These are phyloP conservation scores for Sarcophaga variegata DNA, from an alignment of 2,888 invertebrate species.

Conservation along the genomic window DNA sequence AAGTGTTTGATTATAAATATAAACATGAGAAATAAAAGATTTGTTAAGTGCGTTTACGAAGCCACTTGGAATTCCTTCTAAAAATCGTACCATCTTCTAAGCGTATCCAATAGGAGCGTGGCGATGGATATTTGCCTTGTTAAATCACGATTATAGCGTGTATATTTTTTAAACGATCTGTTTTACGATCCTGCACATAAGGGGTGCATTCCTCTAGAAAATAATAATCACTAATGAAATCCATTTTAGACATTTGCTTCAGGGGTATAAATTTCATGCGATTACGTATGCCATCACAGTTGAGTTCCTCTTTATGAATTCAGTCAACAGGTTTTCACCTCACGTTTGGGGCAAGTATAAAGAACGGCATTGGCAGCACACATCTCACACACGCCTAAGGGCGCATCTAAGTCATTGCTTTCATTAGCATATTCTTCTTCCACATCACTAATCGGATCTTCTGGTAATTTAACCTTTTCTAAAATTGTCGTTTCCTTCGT, in stretches of 20 bases:
- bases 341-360: slow-evolving; percentile 95
- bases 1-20: background rate
- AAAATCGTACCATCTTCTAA: slow-evolving; percentile 26
- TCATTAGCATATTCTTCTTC: slow-evolving; percentile 24
- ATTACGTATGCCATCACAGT: slow-evolving; percentile 91
- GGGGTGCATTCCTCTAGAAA: slow-evolving; percentile 91
- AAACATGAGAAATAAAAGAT: background rate
- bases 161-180: slow-evolving; percentile 84
- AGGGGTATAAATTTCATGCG: slow-evolving; percentile 90
- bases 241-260: slow-evolving; percentile 89
- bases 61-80: slow-evolving; percentile 19
- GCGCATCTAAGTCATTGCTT: slow-evolving; percentile 47
- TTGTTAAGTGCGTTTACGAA: background rate
- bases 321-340: slow-evolving; percentile 91
- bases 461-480: background rate
- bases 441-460: slow-evolving; percentile 37
- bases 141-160: slow-evolving; percentile 83
- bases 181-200: slow-evolving; percentile 85
- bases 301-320: slow-evolving; percentile 90
- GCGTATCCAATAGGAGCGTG: slow-evolving; percentile 16
- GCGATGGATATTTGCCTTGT: slow-evolving; percentile 79
- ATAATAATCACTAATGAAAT: slow-evolving; percentile 91
- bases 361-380: slow-evolving; percentile 87
- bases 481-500: background rate
- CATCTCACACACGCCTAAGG: slow-evolving; percentile 90